phyloP scores from a whole-genome alignment of 2,797 vertebrate species.

The Mareca penelope region DNA sequence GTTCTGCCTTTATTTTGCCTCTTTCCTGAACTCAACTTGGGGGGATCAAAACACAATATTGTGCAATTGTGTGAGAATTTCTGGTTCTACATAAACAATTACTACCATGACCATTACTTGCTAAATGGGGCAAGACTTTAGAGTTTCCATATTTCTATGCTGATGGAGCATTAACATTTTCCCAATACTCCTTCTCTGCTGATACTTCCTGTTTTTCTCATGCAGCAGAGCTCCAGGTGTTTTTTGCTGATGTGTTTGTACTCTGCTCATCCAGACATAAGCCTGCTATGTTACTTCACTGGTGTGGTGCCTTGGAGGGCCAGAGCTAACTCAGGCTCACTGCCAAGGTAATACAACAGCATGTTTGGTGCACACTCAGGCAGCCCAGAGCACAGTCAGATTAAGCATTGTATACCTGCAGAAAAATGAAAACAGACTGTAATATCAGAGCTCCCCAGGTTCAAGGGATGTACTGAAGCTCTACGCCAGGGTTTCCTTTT shows the following conservation, averaged over 20 bases:
- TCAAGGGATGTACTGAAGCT: not conserved
- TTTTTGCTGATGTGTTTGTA: not conserved
- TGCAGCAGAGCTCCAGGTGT: not conserved
- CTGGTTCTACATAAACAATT: not conserved
- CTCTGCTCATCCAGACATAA: not conserved
- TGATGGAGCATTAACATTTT: not conserved
- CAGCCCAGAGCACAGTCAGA: not conserved
- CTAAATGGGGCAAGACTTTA: not conserved
- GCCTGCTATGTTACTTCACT: not conserved
- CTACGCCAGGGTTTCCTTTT: not conserved
- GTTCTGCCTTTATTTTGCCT: not conserved
- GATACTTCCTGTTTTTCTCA: not conserved
- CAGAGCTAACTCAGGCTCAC: not conserved
- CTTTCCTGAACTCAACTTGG: not conserved
- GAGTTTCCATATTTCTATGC: not conserved
- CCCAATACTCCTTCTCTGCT: not conserved
- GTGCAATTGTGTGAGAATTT: fast-evolving
- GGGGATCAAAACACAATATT: not conserved
- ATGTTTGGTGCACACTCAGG: not conserved
- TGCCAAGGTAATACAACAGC: not conserved
- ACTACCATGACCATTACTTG: not conserved
- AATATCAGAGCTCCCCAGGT: not conserved
- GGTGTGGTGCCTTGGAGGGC: not conserved
- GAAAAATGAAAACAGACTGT: not conserved
- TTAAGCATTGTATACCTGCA: fast-evolving